Base-by-base conservation (phyloP, 2,888 invertebrate species). In the Zygogramma bicolorata region DNA sequence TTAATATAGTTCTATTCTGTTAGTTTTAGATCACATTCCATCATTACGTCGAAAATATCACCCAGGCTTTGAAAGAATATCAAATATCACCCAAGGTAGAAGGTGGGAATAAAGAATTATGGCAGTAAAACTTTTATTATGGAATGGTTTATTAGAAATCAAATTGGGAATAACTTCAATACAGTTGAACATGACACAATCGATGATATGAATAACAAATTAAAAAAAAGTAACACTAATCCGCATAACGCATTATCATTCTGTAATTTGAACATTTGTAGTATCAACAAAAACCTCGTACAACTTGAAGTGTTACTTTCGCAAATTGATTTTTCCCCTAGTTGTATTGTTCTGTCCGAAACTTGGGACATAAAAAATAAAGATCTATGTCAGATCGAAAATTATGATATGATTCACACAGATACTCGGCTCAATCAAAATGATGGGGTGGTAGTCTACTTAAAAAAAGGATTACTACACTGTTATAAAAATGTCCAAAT, bases 251-350 rank as follows among this genome's bases (percentile, higher is more conserved):
- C 40, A n/a, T n/a, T 40, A n/a, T n/a, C 40, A 40, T 40, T 53
- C 25, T 53, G 53, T 18, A 53, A n/a, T 6, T 7, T 53, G 6
- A n/a, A 53, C 53, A 53, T 25, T 3, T 53, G n/a, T n/a, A n/a
- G n/a, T n/a, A n/a, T n/a, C n/a, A n/a, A n/a, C n/a, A n/a, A n/a
- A n/a, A n/a, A n/a, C 18, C 53, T 53, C 53, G 53, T 53, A 2
- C 53, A 25, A 53, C 22, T 53, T n/a, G 53, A 53, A 53, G 53
- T 53, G 25, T 3, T 53, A 10, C 20, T 53, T 18, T 53, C 53
- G 53, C 53, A 53, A 53, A 5, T 53, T 20, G 53, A 53, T 53
- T 53, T 18, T 15, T 53, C n/a, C 53, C 53, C 53, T 53, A 53
- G 22, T 25, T 53, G 53, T 25, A 53, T 53, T 3, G 20, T 53